Evolutionary conservation across 2,888 invertebrate genomes (phyloP).

Genomic region (Latheticus oryzae): DNA sequence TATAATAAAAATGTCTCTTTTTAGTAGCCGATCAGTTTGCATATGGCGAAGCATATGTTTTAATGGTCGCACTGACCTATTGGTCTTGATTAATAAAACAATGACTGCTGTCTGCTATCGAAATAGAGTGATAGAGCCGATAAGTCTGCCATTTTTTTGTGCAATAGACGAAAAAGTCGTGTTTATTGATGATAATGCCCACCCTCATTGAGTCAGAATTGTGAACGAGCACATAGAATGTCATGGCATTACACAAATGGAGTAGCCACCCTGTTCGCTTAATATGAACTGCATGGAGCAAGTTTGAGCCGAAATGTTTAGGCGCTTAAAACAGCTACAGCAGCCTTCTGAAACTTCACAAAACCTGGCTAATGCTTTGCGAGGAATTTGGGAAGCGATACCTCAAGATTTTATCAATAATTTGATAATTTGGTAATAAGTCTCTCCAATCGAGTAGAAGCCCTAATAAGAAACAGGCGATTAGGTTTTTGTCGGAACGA

Average conservation of each 20-base stretch:
- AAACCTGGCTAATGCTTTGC: too few species aligned
- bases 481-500: too few species aligned
- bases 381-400: background rate
- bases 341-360: background rate
- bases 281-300: slow-evolving; percentile 1
- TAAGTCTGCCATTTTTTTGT: background rate
- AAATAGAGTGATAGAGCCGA: background rate
- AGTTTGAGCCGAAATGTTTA: background rate
- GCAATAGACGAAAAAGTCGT: too few species aligned
- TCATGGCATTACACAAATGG: background rate
- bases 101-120: background rate
- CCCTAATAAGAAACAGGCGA: background rate
- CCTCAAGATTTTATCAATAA: background rate
- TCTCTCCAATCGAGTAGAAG: background rate
- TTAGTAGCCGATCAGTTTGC: too few species aligned
- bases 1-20: too few species aligned
- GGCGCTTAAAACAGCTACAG: background rate
- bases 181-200: background rate
- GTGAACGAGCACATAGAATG: background rate
- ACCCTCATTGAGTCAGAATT: background rate
- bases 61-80: background rate
- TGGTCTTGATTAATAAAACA: background rate
- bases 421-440: background rate
- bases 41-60: slow-evolving; percentile 1
- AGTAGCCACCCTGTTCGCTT: background rate